Evolutionary conservation across 2,888 invertebrate species (phyloP).

Genomic region (Chrysotoxum bicinctum): DNA sequence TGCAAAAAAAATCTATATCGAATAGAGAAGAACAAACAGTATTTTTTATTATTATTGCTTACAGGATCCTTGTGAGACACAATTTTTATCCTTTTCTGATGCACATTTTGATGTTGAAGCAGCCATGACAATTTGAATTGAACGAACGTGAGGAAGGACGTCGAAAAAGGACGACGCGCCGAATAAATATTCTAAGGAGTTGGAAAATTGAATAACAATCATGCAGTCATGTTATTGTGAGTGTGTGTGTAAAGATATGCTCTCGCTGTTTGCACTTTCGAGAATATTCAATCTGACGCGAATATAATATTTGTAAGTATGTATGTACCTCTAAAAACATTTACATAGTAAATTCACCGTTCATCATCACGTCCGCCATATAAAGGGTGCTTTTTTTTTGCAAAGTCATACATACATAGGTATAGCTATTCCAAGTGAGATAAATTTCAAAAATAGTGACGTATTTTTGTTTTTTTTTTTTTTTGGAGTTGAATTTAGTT

Average conservation of each 20-base stretch:
- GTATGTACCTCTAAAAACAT: not conserved
- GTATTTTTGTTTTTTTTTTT: no score
- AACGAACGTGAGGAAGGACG: not conserved
- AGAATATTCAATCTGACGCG: not conserved
- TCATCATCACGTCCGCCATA: not conserved
- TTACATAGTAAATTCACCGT: not conserved
- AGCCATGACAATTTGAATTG: conserved; percentile 19
- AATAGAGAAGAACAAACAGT: not conserved
- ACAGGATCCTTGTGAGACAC: not conserved
- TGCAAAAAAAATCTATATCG: not conserved
- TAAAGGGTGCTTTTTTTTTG: not conserved
- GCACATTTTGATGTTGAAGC: conserved; percentile 19
- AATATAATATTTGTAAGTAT: not conserved
- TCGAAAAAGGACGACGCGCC: not conserved
- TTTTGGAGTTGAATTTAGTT: no score
- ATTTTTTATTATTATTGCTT: conserved; percentile 10
- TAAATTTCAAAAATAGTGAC: no score
- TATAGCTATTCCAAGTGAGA: no score
- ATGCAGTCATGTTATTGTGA: not conserved
- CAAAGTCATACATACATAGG: no score
- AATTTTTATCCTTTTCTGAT: conserved; percentile 3
- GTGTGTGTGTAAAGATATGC: not conserved
- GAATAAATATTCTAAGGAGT: conserved; percentile 4
- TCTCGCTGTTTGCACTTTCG: not conserved
- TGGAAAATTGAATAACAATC: conserved; percentile 24